Percentiles rank a stretch among this genome's conserved stretches.
Conservation (phyloP, 1,140 invertebrate species). For the Latrodectus geometricus region DNA sequence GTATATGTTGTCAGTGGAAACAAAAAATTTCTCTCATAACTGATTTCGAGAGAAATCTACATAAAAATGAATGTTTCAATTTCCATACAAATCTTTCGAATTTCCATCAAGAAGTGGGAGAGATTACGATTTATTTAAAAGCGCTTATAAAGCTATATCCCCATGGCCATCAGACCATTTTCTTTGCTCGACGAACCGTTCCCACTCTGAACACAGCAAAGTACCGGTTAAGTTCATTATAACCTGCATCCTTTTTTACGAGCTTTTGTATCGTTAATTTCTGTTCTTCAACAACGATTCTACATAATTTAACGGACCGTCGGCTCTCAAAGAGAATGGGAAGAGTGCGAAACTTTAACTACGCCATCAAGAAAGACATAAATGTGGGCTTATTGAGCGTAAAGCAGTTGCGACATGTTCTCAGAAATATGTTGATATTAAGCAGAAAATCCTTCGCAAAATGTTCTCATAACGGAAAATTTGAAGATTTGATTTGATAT, state of each 20-base stretch:
- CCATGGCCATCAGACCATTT: constrained; percentile 25
- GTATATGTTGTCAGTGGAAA: no score
- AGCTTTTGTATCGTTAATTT: background rate
- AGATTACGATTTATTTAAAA: background rate
- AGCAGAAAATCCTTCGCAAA: no score
- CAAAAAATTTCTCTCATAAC: no score
- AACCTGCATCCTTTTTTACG: background rate
- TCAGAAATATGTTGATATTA: no score
- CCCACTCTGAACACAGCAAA: background rate
- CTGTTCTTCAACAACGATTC: background rate
- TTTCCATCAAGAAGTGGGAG: no score
- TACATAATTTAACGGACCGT: constrained; percentile 23
- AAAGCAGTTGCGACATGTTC: no score
- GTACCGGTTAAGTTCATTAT: background rate
- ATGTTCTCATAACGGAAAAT: no score
- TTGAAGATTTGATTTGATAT: no score
- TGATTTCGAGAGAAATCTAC: no score
- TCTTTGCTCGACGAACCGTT: constrained; percentile 6
- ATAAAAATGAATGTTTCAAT: no score
- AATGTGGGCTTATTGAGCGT: no score
- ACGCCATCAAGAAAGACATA: background rate
- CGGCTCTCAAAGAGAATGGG: background rate
- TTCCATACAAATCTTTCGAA: no score
- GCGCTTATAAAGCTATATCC: background rate
- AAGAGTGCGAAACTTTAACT: background rate